Percentiles rank a stretch among this genome's conserved stretches.
These are phyloP conservation scores for Sycophila sp. DNA, from an alignment of 1,140 invertebrate genomes.

Conservation along the genomic window DNA sequence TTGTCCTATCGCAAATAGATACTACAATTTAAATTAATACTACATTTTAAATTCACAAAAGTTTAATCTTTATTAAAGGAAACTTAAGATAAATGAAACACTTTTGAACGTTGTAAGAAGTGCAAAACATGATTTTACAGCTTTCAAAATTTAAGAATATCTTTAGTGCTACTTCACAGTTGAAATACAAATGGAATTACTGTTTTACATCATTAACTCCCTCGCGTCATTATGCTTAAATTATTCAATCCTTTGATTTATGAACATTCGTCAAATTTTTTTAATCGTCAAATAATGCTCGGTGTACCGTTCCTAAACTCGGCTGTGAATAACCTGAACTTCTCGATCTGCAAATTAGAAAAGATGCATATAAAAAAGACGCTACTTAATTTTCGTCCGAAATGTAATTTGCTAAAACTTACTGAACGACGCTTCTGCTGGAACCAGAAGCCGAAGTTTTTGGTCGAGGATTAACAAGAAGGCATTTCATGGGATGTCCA, in stretches of 20 bases:
- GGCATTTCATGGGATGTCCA: constrained; percentile 85
- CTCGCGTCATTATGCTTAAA: constrained; percentile 1
- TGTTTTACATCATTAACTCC: background rate
- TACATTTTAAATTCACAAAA: background rate
- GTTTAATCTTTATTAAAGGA: too few relatives aligned
- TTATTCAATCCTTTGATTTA: constrained; percentile 14
- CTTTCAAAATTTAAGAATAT: constrained; percentile 7
- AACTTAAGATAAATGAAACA: background rate
- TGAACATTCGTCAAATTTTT: background rate
- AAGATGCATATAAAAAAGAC: constrained; percentile 21
- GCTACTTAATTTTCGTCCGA: background rate
- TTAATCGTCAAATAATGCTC: constrained; percentile 61
- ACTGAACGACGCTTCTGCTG: constrained; percentile 63
- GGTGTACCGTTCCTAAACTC: constrained; percentile 62
- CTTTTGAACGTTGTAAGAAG: background rate
- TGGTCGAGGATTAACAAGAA: constrained; percentile 77
- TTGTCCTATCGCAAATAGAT: background rate
- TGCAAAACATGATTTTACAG: constrained; percentile 10
- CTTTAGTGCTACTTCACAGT: background rate
- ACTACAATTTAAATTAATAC: background rate
- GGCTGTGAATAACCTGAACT: constrained; percentile 59
- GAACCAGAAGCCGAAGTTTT: constrained; percentile 71
- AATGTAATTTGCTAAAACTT: constrained; percentile 38
- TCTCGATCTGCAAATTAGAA: constrained; percentile 51
- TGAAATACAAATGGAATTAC: constrained; percentile 28